Conservation (phyloP, 2,888 invertebrate genomes). For the Diabrotica balteata region DNA sequence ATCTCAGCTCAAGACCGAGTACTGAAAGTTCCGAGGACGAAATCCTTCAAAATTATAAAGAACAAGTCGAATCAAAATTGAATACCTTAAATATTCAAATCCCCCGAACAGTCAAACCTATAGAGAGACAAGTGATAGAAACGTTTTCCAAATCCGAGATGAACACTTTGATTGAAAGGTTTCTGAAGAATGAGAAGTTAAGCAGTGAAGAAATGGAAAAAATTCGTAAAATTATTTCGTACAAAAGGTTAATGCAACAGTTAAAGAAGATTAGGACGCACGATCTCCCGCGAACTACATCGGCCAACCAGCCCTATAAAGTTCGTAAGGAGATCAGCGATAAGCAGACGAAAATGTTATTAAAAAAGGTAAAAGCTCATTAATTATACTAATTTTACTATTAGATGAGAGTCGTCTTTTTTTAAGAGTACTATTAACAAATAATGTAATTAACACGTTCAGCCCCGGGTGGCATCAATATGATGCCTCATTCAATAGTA, state of each 20-base stretch:
- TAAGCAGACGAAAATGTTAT: slow-evolving; percentile 41
- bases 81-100: slow-evolving; percentile 51
- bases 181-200: slow-evolving; percentile 48
- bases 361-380: slow-evolving; percentile 40
- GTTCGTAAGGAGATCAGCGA: slow-evolving; percentile 33
- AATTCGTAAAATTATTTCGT: slow-evolving; percentile 49
- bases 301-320: slow-evolving; percentile 36
- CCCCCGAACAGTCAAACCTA: slow-evolving; percentile 40
- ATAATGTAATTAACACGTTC: too few species aligned
- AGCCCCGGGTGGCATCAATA: too few species aligned
- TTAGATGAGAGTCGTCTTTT: too few species aligned
- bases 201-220: slow-evolving; percentile 47
- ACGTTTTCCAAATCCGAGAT: slow-evolving; percentile 34
- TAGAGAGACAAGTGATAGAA: slow-evolving; percentile 32
- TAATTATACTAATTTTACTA: background rate
- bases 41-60: slow-evolving; percentile 49
- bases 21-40: slow-evolving; percentile 38
- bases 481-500: too few species aligned
- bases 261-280: slow-evolving; percentile 32
- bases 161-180: slow-evolving; percentile 43
- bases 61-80: slow-evolving; percentile 51
- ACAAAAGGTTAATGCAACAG: slow-evolving; percentile 46
- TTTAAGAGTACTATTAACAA: too few species aligned
- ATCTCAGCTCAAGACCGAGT: slow-evolving; percentile 36
- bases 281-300: slow-evolving; percentile 14